Evolutionary conservation across 2,888 invertebrate genomes (phyloP), one percentile per base, ranked within the genome.

Genomic region (Brassicogethes aeneus): DNA sequence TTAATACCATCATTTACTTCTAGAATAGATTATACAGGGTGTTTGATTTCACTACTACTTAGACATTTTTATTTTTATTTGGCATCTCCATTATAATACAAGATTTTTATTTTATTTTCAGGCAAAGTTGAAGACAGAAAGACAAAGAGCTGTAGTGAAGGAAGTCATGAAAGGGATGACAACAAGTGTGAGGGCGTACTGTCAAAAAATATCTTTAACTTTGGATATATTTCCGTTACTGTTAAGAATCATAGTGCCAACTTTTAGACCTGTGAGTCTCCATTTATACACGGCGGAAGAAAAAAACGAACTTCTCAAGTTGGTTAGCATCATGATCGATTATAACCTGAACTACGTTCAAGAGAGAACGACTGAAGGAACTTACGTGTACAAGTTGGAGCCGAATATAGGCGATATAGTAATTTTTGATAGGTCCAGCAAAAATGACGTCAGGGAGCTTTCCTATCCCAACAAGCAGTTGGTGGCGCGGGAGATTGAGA

Each of bases 331-430:
- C 0, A 88, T 96, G 91, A 80, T 92, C 36, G 86, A 90, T 61
- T 88, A 91, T 66, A 93, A 91, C 44, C 70, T 96, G 47, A 81
- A 80, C 40, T 93, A 89, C 65, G 71, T 79, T 1, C 95, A 95
- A 65, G 83, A 87, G 44, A 79, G 85, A 39, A 74, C 74, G 3
- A 66, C 70, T 0, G 91, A 93, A 48, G 93, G 92, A 2, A 77
- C 76, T 16, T 92, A 89, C 66, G 73, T 76, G 15, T 85, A 74
- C 59, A 61, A 60, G 41, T 66, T 86, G 30, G 90, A 92, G 56
- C 94, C 93, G 43, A 81, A 89, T 59, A 67, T 92, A 8, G 82
- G 87, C 54, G 77, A 80, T 47, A 56, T 85, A 0, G 77, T 76
- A 0, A 54, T 62, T 42, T 77, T 76, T 52, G 29, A 40, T 47